Conservation (phyloP, 30 jellyfish, hydroid and myxozoan species). For the Sanderia malayensis region DNA sequence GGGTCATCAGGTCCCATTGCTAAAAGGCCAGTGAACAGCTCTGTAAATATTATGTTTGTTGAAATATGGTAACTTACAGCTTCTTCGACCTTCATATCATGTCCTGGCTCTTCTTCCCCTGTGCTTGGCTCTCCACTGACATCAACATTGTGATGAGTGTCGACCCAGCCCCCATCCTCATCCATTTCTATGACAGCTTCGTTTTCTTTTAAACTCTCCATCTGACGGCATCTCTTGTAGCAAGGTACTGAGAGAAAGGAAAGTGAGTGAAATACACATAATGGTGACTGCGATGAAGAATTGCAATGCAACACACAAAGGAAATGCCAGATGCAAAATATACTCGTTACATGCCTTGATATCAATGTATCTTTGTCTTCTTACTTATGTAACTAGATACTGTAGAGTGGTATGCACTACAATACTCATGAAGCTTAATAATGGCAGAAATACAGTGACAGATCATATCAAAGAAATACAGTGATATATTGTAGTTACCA, state of each 20-base stretch:
- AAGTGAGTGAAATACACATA: too few relatives aligned
- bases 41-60: too few relatives aligned
- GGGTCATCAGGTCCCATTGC: too few relatives aligned
- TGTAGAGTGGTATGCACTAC: too few relatives aligned
- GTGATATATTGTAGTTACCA: constrained; percentile 50
- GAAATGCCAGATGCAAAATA: too few relatives aligned
- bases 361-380: too few relatives aligned
- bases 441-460: not conserved
- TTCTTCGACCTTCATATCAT: constrained; percentile 65
- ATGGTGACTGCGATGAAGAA: too few relatives aligned
- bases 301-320: too few relatives aligned
- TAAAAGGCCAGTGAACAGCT: too few relatives aligned
- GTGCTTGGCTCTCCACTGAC: constrained; percentile 35
- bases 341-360: too few relatives aligned
- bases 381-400: too few relatives aligned
- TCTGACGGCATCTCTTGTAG: constrained; percentile 91
- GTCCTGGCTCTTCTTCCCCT: constrained; percentile 72
- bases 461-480: not conserved
- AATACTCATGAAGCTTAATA: not conserved
- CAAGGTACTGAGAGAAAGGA: constrained; percentile 81
- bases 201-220: constrained; percentile 75
- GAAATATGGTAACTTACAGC: not conserved
- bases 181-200: constrained; percentile 91
- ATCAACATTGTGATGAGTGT: constrained; percentile 91
- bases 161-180: constrained; percentile 99